Evolutionary conservation across 2,888 invertebrate genomes (phyloP), one percentile per base, ranked within the genome.

Genomic region (Cenopis cana): DNA sequence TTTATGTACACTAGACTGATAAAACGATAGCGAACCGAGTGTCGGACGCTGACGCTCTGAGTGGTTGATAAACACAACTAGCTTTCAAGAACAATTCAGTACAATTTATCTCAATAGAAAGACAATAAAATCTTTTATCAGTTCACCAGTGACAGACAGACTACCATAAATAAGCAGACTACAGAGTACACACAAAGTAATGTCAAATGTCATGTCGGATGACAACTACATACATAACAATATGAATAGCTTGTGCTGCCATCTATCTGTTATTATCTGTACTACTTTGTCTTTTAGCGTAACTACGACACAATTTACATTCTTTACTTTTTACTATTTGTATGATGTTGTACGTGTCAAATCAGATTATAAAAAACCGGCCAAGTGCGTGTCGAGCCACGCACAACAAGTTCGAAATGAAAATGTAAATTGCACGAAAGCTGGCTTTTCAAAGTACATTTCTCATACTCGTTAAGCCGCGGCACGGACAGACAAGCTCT

Each of bases 1-100:
- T 38, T 66, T 59, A 54, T 0, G 24, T 62, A 49, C 60, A 61
- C 60, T 73, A 36, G 46, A 72, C 69, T 68, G 67, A 65, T 36
- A 33, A 57, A 38, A 59, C 33, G 18, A 52, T 24, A 20, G 59
- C 65, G 70, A 54, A 20, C 46, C 24, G 17, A 4, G 18, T 38
- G 20, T 12, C 57, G 17, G 38, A 17, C 55, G 60, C 29, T 36
- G 29, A 36, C 14, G 12, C 29, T 62, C 24, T 24, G 36, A 68
- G 33, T 59, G 46, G 14, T 12, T 36, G 36, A 66, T 70, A 46
- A 60, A 33, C 12, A 69, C 10, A 24, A 17, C 12, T 10, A 36
- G 14, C 11, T 55, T 49, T 66, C 20, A 46, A 55, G 54, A 60
- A 50, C 54, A 71, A 71, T 71, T 67, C 49, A 61, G 5, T 36